Conservation (phyloP, 2,797 vertebrate species). For the Pipistrellus pygmaeus region DNA sequence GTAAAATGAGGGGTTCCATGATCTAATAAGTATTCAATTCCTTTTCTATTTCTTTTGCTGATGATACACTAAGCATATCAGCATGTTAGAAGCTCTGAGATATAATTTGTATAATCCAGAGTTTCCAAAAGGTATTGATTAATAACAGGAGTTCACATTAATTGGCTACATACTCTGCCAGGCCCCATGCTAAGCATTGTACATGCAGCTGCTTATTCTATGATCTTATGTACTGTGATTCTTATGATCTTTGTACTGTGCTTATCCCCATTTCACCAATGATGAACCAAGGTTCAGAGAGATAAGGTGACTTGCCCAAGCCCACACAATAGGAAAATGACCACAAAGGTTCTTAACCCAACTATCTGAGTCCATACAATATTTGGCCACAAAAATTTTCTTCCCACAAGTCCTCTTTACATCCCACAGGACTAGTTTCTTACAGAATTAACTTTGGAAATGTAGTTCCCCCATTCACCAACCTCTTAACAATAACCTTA, state of each 20-base stretch:
- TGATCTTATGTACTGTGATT: background rate
- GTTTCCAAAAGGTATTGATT: slow-evolving; percentile 42
- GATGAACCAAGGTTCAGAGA: background rate
- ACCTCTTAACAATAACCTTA: background rate
- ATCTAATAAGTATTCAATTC: slow-evolving; percentile 44
- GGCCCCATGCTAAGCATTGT: background rate
- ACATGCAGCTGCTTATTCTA: slow-evolving; percentile 14
- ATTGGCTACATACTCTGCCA: background rate
- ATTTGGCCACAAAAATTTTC: slow-evolving; percentile 5
- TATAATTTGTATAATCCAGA: slow-evolving; percentile 1
- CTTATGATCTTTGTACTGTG: background rate
- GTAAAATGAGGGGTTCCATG: background rate
- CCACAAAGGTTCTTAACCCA: background rate
- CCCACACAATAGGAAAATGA: background rate
- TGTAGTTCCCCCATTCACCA: background rate
- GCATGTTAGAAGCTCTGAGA: background rate
- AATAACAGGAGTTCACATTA: slow-evolving; percentile 19
- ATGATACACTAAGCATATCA: background rate
- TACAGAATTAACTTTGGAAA: background rate
- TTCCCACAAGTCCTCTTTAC: background rate
- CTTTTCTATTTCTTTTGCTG: slow-evolving; percentile 21
- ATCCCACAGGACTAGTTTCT: background rate
- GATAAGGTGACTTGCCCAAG: background rate
- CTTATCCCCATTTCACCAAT: background rate
- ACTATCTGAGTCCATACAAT: background rate